phyloP scores from a whole-genome alignment of 1,140 invertebrate species.

The Macrocentrus cingulum region DNA sequence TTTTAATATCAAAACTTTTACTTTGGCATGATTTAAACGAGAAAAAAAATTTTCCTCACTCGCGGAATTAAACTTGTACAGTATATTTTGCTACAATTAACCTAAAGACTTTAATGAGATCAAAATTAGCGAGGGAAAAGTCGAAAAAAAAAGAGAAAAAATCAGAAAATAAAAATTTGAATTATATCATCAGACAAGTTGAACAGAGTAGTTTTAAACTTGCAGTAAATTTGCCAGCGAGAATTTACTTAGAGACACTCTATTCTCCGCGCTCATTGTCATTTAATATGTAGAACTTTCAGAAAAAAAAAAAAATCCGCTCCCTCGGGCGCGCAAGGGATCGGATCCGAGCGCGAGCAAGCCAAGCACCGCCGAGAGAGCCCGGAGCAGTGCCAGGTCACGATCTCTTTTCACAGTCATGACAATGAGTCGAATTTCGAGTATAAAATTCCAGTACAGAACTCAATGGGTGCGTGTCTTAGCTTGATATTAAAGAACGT shows the following conservation, averaged over 20 bases:
- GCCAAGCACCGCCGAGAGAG: not conserved
- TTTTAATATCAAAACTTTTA: no score
- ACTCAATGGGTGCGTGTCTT: not conserved
- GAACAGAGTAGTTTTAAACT: no score
- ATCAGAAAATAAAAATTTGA: not conserved
- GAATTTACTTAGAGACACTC: not conserved
- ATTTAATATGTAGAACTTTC: not conserved
- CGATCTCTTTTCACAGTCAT: constrained; percentile 21
- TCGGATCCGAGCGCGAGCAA: no score
- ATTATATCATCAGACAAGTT: not conserved
- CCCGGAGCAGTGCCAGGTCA: constrained; percentile 8
- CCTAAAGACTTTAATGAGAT: no score
- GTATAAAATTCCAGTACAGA: constrained; percentile 15
- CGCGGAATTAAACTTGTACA: no score
- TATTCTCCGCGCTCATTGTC: not conserved
- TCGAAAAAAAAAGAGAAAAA: no score
- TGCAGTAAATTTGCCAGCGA: no score
- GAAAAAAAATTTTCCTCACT: no score
- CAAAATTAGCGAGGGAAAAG: no score
- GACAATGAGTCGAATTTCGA: constrained; percentile 20
- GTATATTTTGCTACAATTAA: no score
- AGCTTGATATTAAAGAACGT: no score
- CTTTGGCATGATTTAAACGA: no score
- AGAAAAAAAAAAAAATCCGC: not conserved
- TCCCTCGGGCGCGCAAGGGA: not conserved